phyloP scores from a whole-genome alignment of 2,888 invertebrate genomes.

The Lasioglossum oenotherae region DNA sequence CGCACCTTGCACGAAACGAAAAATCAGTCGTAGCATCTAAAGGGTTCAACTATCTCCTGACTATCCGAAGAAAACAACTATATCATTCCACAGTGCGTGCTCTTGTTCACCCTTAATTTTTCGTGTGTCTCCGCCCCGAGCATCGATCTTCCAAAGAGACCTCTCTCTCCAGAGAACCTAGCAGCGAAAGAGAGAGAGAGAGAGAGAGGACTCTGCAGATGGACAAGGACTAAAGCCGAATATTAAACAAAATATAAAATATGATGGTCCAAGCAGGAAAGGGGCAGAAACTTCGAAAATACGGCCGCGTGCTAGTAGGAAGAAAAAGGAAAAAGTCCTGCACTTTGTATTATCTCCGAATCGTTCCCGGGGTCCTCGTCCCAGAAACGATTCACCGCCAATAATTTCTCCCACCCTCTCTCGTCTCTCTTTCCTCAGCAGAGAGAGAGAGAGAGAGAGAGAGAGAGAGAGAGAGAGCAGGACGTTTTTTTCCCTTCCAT shows the following conservation, averaged over 20 bases:
- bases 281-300: not conserved
- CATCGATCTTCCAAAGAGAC: constrained; percentile 13
- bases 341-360: constrained; percentile 59
- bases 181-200: not conserved
- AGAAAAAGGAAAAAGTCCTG: constrained; percentile 9
- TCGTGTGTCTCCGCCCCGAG: not conserved
- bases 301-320: not conserved
- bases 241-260: constrained; percentile 2
- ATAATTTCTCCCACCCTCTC: constrained; percentile 50
- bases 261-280: not conserved
- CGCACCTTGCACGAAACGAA: not conserved
- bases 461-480: not conserved
- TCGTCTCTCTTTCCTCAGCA: not conserved
- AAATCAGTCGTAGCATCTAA: not conserved
- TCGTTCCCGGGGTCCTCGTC: constrained; percentile 55
- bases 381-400: constrained; percentile 64
- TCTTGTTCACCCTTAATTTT: constrained; percentile 4
- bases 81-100: not conserved
- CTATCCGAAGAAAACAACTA: not conserved
- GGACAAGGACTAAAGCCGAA: not conserved
- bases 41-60: not conserved
- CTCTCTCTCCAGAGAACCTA: not conserved
- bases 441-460: not conserved
- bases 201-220: not conserved
- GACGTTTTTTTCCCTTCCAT: constrained; percentile 56